phyloP scores from a whole-genome alignment of 1,140 invertebrate genomes.

The Oncopeltus fasciatus region DNA sequence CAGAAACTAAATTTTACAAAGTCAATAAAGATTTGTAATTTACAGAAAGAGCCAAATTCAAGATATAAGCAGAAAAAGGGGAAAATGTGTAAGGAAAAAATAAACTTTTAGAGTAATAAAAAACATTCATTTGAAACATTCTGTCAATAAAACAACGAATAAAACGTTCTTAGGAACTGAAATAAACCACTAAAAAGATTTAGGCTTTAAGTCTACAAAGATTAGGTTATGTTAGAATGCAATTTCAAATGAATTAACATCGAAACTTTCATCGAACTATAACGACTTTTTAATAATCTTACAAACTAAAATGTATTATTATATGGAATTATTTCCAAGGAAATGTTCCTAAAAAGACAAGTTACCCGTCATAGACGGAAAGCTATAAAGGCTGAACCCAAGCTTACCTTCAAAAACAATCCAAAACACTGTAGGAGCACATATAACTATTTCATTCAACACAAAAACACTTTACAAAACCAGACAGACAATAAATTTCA shows the following conservation, averaged over 20 bases:
- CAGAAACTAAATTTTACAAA: neutral
- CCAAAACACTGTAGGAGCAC: neutral
- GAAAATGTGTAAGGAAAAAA: neutral
- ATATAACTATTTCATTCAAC: neutral
- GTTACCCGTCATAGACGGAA: neutral
- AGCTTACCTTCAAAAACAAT: conserved; percentile 7
- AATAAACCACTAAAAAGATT: neutral
- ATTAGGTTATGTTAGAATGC: neutral
- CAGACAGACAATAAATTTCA: neutral
- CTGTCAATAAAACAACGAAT: neutral
- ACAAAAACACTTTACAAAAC: neutral
- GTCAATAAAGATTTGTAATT: neutral
- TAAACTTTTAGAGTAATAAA: neutral
- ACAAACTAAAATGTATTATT: too few relatives aligned
- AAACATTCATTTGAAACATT: neutral
- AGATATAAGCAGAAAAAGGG: neutral
- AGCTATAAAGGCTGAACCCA: conserved; percentile 7
- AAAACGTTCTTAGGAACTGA: neutral
- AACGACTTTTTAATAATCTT: too few relatives aligned
- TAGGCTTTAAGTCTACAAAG: neutral
- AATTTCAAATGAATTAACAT: neutral
- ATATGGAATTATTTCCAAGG: too few relatives aligned
- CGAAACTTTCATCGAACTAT: neutral
- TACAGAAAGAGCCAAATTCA: neutral
- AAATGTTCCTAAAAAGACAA: neutral